phyloP scores from a whole-genome alignment of 1,140 invertebrate species.

The Phenacoccus solenopsis region DNA sequence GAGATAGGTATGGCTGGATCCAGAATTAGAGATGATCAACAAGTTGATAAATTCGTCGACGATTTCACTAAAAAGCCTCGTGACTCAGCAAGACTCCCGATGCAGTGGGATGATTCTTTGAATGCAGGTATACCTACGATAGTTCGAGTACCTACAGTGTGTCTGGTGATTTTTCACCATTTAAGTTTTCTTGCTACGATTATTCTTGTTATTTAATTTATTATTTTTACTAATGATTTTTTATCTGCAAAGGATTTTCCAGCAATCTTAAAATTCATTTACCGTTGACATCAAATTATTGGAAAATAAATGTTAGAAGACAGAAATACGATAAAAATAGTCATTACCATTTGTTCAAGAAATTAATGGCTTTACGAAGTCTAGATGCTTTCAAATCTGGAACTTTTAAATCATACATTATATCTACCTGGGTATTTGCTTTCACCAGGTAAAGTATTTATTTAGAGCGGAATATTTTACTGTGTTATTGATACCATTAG shows the following conservation, averaged over 20 bases:
- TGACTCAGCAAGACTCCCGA: slow-evolving; percentile 57
- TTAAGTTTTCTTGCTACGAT: background rate
- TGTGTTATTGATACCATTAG: too few species aligned
- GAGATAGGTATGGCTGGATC: slow-evolving; percentile 61
- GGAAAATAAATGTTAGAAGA: slow-evolving; percentile 36
- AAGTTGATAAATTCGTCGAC: slow-evolving; percentile 37
- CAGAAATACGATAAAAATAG: slow-evolving; percentile 16
- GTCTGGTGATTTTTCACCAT: too few species aligned
- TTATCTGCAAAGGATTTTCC: background rate
- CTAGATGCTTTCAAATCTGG: slow-evolving; percentile 20
- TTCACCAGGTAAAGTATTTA: slow-evolving; percentile 19
- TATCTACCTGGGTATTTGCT: slow-evolving; percentile 13
- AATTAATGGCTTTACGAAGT: slow-evolving; percentile 6
- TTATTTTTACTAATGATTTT: background rate
- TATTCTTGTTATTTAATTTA: background rate
- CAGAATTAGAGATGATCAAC: slow-evolving; percentile 39
- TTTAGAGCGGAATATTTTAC: too few species aligned
- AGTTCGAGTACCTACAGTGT: background rate
- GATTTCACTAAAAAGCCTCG: slow-evolving; percentile 34
- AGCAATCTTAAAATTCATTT: slow-evolving; percentile 46
- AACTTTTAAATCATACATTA: slow-evolving; percentile 7
- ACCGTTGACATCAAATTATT: slow-evolving; percentile 44
- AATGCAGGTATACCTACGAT: slow-evolving; percentile 24
- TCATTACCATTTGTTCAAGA: slow-evolving; percentile 20
- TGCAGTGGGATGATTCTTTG: slow-evolving; percentile 50